phyloP scores from a whole-genome alignment of 2,113 vertebrate genomes.

The Ammodytes marinus region DNA sequence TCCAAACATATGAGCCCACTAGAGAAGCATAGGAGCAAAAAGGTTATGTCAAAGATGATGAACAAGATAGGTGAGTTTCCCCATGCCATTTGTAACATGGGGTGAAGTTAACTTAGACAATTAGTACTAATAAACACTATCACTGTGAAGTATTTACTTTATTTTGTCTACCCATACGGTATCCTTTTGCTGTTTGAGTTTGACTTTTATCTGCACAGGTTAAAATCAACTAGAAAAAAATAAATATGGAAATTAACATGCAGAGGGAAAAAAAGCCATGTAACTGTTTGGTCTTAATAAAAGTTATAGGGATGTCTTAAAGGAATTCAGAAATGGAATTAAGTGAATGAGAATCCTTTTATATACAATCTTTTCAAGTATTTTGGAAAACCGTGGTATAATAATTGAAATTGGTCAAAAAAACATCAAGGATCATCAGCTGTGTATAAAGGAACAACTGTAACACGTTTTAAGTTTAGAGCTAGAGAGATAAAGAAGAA shows the following conservation, averaged over 20 bases:
- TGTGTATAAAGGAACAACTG: not conserved
- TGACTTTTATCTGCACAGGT: too few species aligned
- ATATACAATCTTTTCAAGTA: not conserved
- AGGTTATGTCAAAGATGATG: not conserved
- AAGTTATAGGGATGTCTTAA: too few species aligned
- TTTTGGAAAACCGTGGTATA: not conserved
- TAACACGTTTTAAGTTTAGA: not conserved
- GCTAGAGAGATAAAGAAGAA: not conserved
- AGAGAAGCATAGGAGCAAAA: constrained; percentile 6
- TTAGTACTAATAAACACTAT: too few species aligned
- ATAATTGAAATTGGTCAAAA: not conserved
- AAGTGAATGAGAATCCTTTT: not conserved
- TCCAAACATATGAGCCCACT: constrained; percentile 95
- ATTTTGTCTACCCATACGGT: too few species aligned
- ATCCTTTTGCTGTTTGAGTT: too few species aligned
- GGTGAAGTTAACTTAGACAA: too few species aligned
- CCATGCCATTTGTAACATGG: not conserved
- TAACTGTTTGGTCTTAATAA: too few species aligned
- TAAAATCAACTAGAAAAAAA: too few species aligned
- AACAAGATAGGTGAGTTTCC: too few species aligned
- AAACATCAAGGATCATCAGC: not conserved
- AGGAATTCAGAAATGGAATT: not conserved
- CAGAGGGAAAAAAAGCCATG: not conserved
- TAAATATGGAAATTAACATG: too few species aligned
- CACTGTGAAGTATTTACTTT: too few species aligned